Conservation (phyloP, 2,888 invertebrate species). For the Nemapogon koenigi region DNA sequence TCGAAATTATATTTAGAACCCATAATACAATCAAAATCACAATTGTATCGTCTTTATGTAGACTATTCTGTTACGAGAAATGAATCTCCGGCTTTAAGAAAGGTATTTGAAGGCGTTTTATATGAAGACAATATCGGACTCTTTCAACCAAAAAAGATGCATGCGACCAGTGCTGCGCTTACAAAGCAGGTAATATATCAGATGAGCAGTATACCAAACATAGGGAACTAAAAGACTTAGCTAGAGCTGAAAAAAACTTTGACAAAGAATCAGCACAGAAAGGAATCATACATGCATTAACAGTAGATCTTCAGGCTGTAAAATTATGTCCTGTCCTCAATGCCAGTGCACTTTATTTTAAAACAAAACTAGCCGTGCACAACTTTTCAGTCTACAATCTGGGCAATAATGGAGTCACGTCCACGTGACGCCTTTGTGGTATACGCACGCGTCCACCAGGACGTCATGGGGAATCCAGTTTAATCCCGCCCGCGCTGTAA, state of each 20-base stretch:
- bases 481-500: no score
- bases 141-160: conserved; percentile 21
- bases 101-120: conserved; percentile 18
- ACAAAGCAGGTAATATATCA: conserved; percentile 18
- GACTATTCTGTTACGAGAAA: no score
- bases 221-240: conserved; percentile 17
- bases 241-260: conserved; percentile 19
- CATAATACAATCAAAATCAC: conserved; percentile 11
- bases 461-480: no score
- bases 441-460: no score
- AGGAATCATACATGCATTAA: neutral
- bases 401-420: conserved; percentile 16
- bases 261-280: conserved; percentile 18
- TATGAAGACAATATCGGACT: conserved; percentile 18
- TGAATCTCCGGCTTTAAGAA: no score
- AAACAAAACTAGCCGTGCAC: conserved; percentile 24
- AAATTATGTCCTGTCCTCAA: conserved; percentile 21
- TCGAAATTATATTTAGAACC: conserved; percentile 19
- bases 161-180: conserved; percentile 18
- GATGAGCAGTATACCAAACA: conserved; percentile 18
- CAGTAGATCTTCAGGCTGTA: conserved; percentile 13
- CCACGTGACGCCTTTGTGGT: no score
- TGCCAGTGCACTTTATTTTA: conserved; percentile 24
- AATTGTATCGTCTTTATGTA: conserved; percentile 16
- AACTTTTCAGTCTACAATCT: conserved; percentile 23